Evolutionary conservation across 2,113 vertebrate genomes (phyloP), one percentile per base, ranked within the genome.

Genomic region (Stictonetta naevosa): DNA sequence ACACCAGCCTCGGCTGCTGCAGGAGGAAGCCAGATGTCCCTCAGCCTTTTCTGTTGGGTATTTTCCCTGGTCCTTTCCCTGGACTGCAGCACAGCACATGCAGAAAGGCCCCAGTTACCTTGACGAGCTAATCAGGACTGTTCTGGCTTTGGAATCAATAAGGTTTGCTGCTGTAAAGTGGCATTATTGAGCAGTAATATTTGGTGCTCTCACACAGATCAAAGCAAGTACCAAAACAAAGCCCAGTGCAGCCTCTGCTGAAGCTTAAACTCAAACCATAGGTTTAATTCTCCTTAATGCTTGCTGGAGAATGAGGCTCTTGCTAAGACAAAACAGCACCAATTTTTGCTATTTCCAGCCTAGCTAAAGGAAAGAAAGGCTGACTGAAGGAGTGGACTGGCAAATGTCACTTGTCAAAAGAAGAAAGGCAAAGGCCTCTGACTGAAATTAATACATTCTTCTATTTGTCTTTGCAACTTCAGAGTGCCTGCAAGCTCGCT

Each of bases 221-320:
- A 82, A 92, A 95, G 71, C 67, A 69, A 11, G 38, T 0, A 84
- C 67, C 50, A 92, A 75, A 89, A 44, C 6, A 87, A 88, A 88
- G 53, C 40, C 76, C 50, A 25, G 58, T 69, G 58, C 2, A 10
- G 88, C 34, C 34, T 88, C 48, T 85, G 62, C 66, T 74, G 52
- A 86, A 78, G 72, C 79, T 90, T 86, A 40, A 86, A 38, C 22
- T 86, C 75, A 72, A 68, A 59, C 28, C 80, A 81, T 1, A 42
- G 66, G 64, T 91, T 93, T 92, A 84, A 80, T 79, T 84, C 78
- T 73, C 85, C 74, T 83, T 86, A 59, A 83, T 8, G 36, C 40
- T 58, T 79, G 52, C 68, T 48, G 81, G 18, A 50, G 71, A 88
- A 53, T 29, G 74, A 91, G 66, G 17, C 38, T 48, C 86, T 77